phyloP scores from a whole-genome alignment of 2,113 vertebrate genomes.

The Cinclus mexicanus region DNA sequence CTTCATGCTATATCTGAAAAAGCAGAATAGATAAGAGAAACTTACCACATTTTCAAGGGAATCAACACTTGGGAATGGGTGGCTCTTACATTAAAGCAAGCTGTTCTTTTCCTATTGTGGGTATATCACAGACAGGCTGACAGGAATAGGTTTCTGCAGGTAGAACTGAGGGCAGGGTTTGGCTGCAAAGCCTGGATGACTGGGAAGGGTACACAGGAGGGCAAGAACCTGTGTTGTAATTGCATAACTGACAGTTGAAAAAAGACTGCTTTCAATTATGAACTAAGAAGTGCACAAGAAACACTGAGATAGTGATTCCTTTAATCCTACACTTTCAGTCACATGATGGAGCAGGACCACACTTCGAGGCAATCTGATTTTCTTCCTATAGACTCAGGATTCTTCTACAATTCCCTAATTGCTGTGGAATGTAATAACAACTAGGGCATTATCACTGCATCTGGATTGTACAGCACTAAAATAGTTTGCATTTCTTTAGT shows the following conservation, averaged over 20 bases:
- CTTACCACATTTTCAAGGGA: neutral
- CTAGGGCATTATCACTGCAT: slow-evolving; percentile 46
- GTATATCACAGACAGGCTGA: neutral
- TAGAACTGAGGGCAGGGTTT: neutral
- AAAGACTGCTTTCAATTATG: neutral
- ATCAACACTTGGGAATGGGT: neutral
- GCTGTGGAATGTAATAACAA: slow-evolving; percentile 61
- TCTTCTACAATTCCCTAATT: slow-evolving; percentile 42
- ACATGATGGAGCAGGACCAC: slow-evolving; percentile 34
- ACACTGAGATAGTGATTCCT: neutral
- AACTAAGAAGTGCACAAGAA: neutral
- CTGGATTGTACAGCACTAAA: slow-evolving; percentile 18
- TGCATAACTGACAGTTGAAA: slow-evolving; percentile 15
- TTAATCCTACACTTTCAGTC: slow-evolving; percentile 37
- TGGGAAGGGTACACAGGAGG: neutral
- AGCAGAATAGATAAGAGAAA: neutral
- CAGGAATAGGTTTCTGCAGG: slow-evolving; percentile 47
- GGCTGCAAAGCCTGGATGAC: slow-evolving; percentile 2
- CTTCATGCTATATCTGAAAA: neutral
- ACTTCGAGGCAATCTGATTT: slow-evolving; percentile 41
- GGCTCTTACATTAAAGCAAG: neutral
- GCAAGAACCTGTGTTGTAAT: neutral
- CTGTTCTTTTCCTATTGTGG: neutral
- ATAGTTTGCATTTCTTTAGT: slow-evolving; percentile 62
- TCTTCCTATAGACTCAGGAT: slow-evolving; percentile 33